A percentile compares a stretch with the other conserved stretches of the same genome.
These are phyloP conservation scores for Sarcophaga peregrina DNA, from an alignment of 1,140 invertebrate genomes.

Conservation along the genomic window DNA sequence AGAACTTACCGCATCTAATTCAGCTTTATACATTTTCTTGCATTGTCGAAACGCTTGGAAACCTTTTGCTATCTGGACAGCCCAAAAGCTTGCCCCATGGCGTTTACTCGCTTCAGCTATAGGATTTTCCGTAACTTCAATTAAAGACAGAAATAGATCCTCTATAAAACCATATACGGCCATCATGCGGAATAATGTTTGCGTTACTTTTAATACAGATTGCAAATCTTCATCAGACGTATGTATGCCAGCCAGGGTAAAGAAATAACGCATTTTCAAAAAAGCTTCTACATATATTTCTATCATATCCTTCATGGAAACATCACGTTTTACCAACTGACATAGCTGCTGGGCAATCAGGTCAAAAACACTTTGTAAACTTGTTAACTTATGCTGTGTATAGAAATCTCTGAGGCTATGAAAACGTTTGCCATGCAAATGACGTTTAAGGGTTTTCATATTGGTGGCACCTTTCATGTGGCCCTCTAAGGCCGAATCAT, in stretches of 20 bases:
- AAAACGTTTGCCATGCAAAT: slow-evolving; percentile 42
- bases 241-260: slow-evolving; percentile 46
- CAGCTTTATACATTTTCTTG: slow-evolving; percentile 59
- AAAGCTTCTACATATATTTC: slow-evolving; percentile 52
- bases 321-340: slow-evolving; percentile 49
- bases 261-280: slow-evolving; percentile 57
- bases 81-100: slow-evolving; percentile 60
- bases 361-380: slow-evolving; percentile 46
- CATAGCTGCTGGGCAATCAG: slow-evolving; percentile 47
- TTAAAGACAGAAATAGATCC: slow-evolving; percentile 54
- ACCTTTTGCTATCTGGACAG: slow-evolving; percentile 52
- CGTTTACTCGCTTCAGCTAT: slow-evolving; percentile 45
- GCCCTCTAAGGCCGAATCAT: slow-evolving; percentile 57
- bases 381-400: neutral
- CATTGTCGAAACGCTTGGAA: slow-evolving; percentile 57
- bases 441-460: slow-evolving; percentile 47
- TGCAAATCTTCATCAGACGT: slow-evolving; percentile 44
- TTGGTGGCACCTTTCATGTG: slow-evolving; percentile 53
- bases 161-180: slow-evolving; percentile 58
- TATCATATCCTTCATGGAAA: slow-evolving; percentile 51
- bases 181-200: slow-evolving; percentile 55
- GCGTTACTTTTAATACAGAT: slow-evolving; percentile 51
- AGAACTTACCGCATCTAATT: slow-evolving; percentile 57
- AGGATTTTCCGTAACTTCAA: slow-evolving; percentile 54
- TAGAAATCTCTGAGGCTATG: slow-evolving; percentile 43